Evolutionary conservation across 1,140 invertebrate genomes (phyloP).

Genomic region (Zelostemma sp.): DNA sequence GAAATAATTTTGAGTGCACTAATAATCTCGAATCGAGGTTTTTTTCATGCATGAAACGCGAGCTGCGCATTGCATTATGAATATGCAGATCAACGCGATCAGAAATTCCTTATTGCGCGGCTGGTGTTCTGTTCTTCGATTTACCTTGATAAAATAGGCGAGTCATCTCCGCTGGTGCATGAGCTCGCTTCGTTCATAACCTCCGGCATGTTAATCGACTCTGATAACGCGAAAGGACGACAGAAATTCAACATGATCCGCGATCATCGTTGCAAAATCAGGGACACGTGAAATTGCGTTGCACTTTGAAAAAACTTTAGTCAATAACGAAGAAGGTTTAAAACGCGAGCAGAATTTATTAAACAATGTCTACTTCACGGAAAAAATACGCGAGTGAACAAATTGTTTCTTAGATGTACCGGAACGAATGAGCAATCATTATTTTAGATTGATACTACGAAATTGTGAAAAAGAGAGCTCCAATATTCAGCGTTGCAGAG

Average conservation of each 20-base stretch:
- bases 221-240: constrained; percentile 29
- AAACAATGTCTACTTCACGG: no score
- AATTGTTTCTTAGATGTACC: neutral
- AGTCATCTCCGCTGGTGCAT: constrained; percentile 23
- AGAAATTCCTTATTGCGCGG: constrained; percentile 26
- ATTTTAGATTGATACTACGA: no score
- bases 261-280: neutral
- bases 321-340: neutral
- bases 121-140: constrained; percentile 25
- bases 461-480: no score
- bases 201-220: constrained; percentile 36
- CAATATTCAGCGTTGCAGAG: no score
- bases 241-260: constrained; percentile 37
- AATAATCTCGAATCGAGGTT: no score
- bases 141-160: constrained; percentile 41
- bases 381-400: no score
- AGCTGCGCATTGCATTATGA: constrained; percentile 29
- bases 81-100: constrained; percentile 20
- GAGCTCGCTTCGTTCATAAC: constrained; percentile 13
- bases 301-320: neutral
- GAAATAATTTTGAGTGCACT: no score
- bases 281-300: neutral
- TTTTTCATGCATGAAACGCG: no score
- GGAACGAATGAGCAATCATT: no score
- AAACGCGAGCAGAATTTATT: no score